These are phyloP conservation scores for Gnathonemus longibarbis DNA, from an alignment of 2,113 vertebrate genomes.

Conservation along the genomic window DNA sequence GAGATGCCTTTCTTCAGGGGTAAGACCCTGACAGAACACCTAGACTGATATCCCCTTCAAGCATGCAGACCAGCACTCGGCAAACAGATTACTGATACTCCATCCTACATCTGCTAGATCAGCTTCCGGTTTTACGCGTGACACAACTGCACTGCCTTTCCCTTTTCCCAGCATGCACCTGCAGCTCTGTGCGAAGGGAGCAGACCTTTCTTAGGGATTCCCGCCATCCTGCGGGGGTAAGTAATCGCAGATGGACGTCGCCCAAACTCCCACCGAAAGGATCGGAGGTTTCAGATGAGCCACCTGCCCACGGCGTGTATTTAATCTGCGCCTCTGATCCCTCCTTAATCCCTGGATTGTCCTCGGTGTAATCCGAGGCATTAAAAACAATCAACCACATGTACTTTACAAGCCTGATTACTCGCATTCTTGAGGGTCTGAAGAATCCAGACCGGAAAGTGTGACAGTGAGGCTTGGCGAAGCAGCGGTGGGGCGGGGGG, in stretches of 20 bases:
- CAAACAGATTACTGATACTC: constrained; percentile 1
- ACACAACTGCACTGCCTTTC: background rate
- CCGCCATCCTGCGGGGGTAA: background rate
- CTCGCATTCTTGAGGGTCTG: background rate
- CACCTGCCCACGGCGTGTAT: background rate
- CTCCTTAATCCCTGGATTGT: constrained; percentile 9
- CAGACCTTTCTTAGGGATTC: background rate
- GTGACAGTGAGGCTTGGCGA: background rate
- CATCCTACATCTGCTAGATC: background rate
- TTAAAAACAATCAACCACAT: constrained; percentile 7
- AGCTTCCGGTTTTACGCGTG: background rate
- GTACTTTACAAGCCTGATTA: constrained; percentile 9
- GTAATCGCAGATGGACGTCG: background rate
- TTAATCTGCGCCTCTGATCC: background rate
- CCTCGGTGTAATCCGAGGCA: constrained; percentile 18
- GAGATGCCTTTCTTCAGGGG: background rate
- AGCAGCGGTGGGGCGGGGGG: background rate
- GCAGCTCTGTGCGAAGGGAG: background rate
- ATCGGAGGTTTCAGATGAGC: background rate
- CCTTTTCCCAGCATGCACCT: background rate
- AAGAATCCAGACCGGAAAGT: background rate
- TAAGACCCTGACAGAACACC: background rate
- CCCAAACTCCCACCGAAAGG: background rate
- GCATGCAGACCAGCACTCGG: background rate
- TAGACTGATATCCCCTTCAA: background rate